Percentiles rank a stretch among this genome's conserved stretches.
phyloP scores from a whole-genome alignment of 2,888 invertebrate genomes.

The Drosophila vallismaia region DNA sequence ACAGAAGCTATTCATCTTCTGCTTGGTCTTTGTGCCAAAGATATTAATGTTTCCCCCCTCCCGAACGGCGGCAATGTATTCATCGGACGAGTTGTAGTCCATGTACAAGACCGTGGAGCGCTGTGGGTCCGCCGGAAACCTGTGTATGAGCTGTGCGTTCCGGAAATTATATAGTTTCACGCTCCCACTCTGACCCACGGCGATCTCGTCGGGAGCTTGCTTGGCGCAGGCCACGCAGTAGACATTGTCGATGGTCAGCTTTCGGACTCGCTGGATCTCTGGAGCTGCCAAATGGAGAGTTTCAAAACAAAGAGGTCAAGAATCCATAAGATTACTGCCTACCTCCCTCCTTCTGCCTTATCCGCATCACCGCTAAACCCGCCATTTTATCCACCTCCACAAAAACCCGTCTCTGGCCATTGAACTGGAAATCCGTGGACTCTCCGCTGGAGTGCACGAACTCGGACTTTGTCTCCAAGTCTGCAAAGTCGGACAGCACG shows the following conservation, averaged over 20 bases:
- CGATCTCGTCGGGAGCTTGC: constrained; percentile 79
- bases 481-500: constrained; percentile 78
- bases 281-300: constrained; percentile 41
- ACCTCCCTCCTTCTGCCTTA: constrained; percentile 74
- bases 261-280: constrained; percentile 80
- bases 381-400: constrained; percentile 81
- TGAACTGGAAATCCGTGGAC: constrained; percentile 82
- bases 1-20: constrained; percentile 78
- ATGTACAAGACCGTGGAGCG: constrained; percentile 79
- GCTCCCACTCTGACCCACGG: constrained; percentile 81
- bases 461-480: constrained; percentile 77
- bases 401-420: constrained; percentile 75
- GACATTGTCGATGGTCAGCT: constrained; percentile 80
- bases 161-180: constrained; percentile 80
- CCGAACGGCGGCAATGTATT: constrained; percentile 82
- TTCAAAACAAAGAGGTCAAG: neutral
- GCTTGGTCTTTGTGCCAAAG: constrained; percentile 81
- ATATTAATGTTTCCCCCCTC: constrained; percentile 82
- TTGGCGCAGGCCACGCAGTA: constrained; percentile 82
- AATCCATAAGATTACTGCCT: neutral
- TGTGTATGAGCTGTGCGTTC: constrained; percentile 72
- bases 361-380: constrained; percentile 81
- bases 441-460: constrained; percentile 79
- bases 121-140: constrained; percentile 77
- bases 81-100: constrained; percentile 83